Evolutionary conservation across 1,140 invertebrate genomes (phyloP).

Genomic region (Heliconius himera): DNA sequence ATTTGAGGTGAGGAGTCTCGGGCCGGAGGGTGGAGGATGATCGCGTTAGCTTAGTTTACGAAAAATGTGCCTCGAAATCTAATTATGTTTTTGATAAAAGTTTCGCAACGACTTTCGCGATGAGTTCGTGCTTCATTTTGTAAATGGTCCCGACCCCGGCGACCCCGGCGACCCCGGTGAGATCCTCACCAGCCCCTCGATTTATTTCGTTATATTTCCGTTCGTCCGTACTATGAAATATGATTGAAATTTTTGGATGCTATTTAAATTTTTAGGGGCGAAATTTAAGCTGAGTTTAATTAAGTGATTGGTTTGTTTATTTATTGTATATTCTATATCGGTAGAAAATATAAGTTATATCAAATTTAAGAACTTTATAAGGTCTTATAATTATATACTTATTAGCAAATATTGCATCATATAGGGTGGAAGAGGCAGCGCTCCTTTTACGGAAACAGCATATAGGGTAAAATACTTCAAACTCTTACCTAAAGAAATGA

Average conservation of each 20-base stretch:
- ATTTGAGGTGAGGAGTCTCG: background rate
- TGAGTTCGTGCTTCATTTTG: conserved; percentile 38
- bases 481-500: too few species aligned
- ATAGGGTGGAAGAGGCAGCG: too few species aligned
- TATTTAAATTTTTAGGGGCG: background rate
- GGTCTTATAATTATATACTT: too few species aligned
- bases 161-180: conserved; percentile 3
- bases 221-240: conserved; percentile 1
- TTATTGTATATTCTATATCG: background rate
- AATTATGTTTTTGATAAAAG: conserved; percentile 42
- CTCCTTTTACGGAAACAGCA: too few species aligned
- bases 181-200: conserved; percentile 5
- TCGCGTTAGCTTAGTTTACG: conserved; percentile 42
- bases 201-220: conserved; percentile 33
- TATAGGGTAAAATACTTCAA: too few species aligned
- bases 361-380: too few species aligned
- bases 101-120: conserved; percentile 32
- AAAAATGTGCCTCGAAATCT: conserved; percentile 40
- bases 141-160: conserved; percentile 26
- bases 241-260: conserved; percentile 1
- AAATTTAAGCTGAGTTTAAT: conserved; percentile 4
- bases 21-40: conserved; percentile 7
- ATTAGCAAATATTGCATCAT: too few species aligned
- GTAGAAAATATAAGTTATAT: too few species aligned
- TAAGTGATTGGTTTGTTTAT: background rate